Percentiles rank a stretch among this genome's conserved stretches.
phyloP scores from a whole-genome alignment of 2,797 vertebrate genomes.

The Cynopterus sphinx region DNA sequence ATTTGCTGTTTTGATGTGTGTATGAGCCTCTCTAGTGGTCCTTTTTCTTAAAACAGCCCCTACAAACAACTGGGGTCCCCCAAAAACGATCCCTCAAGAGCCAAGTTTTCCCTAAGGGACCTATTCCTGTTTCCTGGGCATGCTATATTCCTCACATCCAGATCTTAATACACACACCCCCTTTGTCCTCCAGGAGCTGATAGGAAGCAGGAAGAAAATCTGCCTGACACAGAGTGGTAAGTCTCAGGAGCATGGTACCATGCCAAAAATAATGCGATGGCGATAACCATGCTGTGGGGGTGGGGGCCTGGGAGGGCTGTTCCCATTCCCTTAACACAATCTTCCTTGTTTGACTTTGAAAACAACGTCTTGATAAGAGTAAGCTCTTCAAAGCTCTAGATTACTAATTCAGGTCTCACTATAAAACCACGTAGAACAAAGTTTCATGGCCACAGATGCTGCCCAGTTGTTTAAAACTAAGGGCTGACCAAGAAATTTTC shows the following conservation, averaged over 20 bases:
- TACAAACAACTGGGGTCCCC: background rate
- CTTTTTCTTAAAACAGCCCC: background rate
- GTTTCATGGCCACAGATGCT: slow-evolving; percentile 70
- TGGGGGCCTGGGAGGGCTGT: background rate
- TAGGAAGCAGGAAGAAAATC: slow-evolving; percentile 70
- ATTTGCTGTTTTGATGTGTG: background rate
- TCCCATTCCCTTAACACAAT: slow-evolving; percentile 41
- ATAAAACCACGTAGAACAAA: slow-evolving; percentile 70
- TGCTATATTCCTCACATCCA: slow-evolving; percentile 24
- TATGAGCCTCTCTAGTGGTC: background rate
- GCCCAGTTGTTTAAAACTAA: slow-evolving; percentile 66
- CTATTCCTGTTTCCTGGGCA: slow-evolving; percentile 40
- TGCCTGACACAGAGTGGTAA: slow-evolving; percentile 69
- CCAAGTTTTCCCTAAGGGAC: background rate
- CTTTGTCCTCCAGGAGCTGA: slow-evolving; percentile 68
- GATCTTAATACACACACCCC: slow-evolving; percentile 61
- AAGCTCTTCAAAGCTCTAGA: slow-evolving; percentile 63
- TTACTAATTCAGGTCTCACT: slow-evolving; percentile 74
- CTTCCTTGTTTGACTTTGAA: slow-evolving; percentile 80
- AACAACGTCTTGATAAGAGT: slow-evolving; percentile 69
- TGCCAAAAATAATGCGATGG: slow-evolving; percentile 80
- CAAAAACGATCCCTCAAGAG: background rate
- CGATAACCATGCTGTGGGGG: slow-evolving; percentile 17
- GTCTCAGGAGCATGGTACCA: slow-evolving; percentile 67
- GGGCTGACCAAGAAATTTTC: slow-evolving; percentile 63